Evolutionary conservation across 2,113 vertebrate genomes (phyloP).

Genomic region (Butorides virescens): DNA sequence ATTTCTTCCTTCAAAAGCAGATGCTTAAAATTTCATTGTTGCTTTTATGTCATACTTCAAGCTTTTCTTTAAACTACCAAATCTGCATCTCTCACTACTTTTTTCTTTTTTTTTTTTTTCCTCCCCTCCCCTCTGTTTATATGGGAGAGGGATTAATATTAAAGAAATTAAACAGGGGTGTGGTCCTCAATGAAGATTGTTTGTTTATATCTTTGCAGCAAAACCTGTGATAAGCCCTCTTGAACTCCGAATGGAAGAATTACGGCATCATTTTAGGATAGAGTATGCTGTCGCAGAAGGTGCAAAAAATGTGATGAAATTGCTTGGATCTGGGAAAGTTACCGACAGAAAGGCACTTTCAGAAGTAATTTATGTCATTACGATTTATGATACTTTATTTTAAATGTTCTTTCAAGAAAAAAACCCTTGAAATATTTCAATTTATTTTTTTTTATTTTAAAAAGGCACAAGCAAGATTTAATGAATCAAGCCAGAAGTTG

Average conservation of each 20-base stretch:
- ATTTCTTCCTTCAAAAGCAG: background rate
- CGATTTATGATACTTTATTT: slow-evolving; percentile 31
- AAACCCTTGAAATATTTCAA: background rate
- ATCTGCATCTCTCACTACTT: background rate
- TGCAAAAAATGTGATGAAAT: slow-evolving; percentile 99
- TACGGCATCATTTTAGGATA: slow-evolving; percentile 96
- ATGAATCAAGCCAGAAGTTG: slow-evolving; percentile 97
- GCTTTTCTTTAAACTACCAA: background rate
- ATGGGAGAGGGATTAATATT: background rate
- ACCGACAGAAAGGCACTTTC: slow-evolving; percentile 96
- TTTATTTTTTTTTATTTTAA: background rate
- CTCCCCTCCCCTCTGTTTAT: background rate
- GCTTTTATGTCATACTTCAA: background rate
- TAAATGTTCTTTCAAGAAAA: background rate
- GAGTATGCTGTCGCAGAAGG: slow-evolving; percentile 97
- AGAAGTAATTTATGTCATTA: slow-evolving; percentile 80
- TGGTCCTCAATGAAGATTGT: slow-evolving; percentile 20
- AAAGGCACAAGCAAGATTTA: slow-evolving; percentile 94
- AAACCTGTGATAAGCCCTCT: slow-evolving; percentile 97
- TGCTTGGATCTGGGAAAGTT: slow-evolving; percentile 94
- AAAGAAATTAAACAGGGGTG: background rate
- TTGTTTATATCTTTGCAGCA: slow-evolving; percentile 71
- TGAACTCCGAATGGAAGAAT: slow-evolving; percentile 96
- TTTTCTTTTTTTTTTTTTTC: no score
- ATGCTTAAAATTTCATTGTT: background rate